Evolutionary conservation across 2,113 vertebrate genomes (phyloP), one percentile per base, ranked within the genome.

Genomic region (Morone saxatilis): DNA sequence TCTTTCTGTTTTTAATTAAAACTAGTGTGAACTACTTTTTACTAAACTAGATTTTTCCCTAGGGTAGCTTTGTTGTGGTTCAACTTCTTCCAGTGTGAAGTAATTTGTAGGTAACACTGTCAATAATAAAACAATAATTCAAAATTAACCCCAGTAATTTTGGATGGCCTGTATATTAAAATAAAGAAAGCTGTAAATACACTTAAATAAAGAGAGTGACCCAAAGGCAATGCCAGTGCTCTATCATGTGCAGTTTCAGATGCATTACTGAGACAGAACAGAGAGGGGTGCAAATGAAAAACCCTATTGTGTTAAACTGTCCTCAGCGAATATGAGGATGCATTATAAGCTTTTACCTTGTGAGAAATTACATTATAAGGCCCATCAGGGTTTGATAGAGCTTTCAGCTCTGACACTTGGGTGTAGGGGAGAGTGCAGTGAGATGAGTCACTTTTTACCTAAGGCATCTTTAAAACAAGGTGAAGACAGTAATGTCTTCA

Each of bases 321-420:
- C 89, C 89, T 86, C 79, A 75, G 79, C 65, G 45, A 83, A 75
- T 81, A 83, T 70, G 72, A 85, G 79, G 82, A 87, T 75, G 61
- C 84, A 88, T 90, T 89, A 91, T 66, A 16, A 86, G 87, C 89
- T 87, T 88, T 88, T 89, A 88, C 81, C 86, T 86, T 25, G 63
- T 81, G 77, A 71, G 77, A 70, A 87, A 90, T 91, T 71, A 84
- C 66, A 88, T 88, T 86, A 86, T 63, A 31, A 80, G 84, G 25
- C 66, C 84, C 84, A 78, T 83, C 45, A 25, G 75, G 78, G 69
- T 38, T 78, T n/a, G 71, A 80, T 62, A 38, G 80, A 80, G 74
- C 77, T 79, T 78, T 85, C 80, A 88, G 74, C 69, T 62, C 76
- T 22, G 74, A 75, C 38, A 40, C 36, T 41, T 22, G 51, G 41